Base-by-base conservation (phyloP, 2,797 vertebrate species). In the Spea hammondii region DNA sequence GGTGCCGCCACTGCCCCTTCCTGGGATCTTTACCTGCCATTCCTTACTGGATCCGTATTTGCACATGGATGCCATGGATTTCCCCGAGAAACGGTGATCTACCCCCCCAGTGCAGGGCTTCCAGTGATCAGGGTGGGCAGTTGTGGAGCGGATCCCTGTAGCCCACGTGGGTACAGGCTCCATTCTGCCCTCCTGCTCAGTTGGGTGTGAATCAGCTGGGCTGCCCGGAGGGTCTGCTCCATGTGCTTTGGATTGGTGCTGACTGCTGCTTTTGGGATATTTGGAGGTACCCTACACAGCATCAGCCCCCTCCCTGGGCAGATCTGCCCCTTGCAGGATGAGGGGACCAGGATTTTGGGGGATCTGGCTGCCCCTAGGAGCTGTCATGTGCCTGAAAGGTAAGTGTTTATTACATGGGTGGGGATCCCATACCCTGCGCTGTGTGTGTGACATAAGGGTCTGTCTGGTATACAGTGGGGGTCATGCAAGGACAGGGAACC, bases 271-370 rank as follows among this genome's bases (percentile, higher is more conserved):
- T 76, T 47, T 67, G 47, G 74, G 59, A 70, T 47, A 48, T 55
- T 65, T 51, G 76, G 59, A 70, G 76, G 53, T 8, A 14, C 44
- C 64, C 44, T 62, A 4, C 59, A 44, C n/a, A 62, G 6, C 59
- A 1, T 62, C 14, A 14, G n/a, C 65, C 12, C 45, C 48, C 67
- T 9, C 54, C 66, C 75, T 14, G 69, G 69, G 59, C 67, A 70
- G 46, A 55, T 48, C 46, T 67, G 77, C 77, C 70, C 69, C 70
- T 64, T 66, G 69, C 77, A 79, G 77, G 64, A 79, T 79, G 77
- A 78, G 70, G 77, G 66, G 77, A 45, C 6, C 69, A 47, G 77
- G 77, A 59, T 50, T n/a, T 4, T 67, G 77, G 77, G 77, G 77
- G 45, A 65, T 68, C 77, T 72, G 64, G 60, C 54, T 79, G 77